Conservation (phyloP, 2,797 vertebrate species). For the Alectoris magna region DNA sequence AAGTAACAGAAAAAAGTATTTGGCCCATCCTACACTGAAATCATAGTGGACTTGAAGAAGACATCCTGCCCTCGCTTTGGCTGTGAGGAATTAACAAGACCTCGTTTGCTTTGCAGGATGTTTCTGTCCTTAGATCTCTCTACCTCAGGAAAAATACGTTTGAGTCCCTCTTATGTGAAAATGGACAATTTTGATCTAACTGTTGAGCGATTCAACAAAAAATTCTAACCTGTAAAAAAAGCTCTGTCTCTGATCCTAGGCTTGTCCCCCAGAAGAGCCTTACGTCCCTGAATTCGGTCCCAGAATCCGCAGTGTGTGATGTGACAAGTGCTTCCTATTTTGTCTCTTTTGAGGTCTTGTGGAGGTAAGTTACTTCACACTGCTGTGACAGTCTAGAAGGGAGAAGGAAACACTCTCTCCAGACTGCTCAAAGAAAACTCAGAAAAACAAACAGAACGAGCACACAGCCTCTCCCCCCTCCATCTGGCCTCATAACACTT, state of each 20-base stretch:
- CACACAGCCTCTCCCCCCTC: background rate
- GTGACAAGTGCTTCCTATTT: background rate
- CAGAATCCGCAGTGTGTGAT: background rate
- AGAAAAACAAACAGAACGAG: background rate
- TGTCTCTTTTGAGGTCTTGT: background rate
- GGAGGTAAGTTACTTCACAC: background rate
- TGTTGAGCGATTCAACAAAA: background rate
- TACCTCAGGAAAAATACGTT: background rate
- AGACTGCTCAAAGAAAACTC: background rate
- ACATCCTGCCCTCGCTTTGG: fast-evolving
- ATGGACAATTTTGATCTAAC: background rate
- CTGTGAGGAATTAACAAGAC: fast-evolving
- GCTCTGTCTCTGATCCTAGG: background rate
- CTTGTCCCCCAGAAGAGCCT: background rate
- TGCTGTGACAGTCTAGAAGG: background rate
- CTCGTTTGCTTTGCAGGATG: background rate
- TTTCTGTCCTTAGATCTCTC: background rate
- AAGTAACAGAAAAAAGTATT: background rate
- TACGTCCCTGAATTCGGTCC: fast-evolving
- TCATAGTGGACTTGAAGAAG: background rate
- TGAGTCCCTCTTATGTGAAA: background rate
- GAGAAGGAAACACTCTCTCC: background rate
- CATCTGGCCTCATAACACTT: background rate
- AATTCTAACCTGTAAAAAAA: background rate
- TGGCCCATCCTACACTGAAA: background rate